These are phyloP conservation scores for Oligia strigilis DNA, from an alignment of 2,888 invertebrate genomes.

Conservation along the genomic window DNA sequence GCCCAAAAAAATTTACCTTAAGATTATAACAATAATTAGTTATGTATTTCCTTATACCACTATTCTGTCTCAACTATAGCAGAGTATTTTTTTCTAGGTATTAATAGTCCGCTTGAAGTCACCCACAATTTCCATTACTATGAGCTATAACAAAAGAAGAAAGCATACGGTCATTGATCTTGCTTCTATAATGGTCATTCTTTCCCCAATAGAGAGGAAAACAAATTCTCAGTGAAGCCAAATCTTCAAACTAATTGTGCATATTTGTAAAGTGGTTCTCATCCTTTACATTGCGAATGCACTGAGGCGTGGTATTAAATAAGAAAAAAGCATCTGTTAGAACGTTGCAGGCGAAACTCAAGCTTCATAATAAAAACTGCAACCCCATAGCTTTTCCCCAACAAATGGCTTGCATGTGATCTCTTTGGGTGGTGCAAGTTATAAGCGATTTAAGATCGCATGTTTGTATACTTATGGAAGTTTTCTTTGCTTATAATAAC, in stretches of 20 bases:
- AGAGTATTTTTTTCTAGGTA: too few relatives aligned
- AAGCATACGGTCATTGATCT: background rate
- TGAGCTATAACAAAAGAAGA: background rate
- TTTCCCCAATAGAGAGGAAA: background rate
- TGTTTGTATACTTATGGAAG: background rate
- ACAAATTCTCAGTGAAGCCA: background rate
- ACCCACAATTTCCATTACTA: background rate
- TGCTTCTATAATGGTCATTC: background rate
- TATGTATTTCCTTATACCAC: background rate
- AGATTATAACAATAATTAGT: background rate
- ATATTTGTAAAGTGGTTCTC: constrained; percentile 46
- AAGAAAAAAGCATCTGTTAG: constrained; percentile 70
- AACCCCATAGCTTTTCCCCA: constrained; percentile 80
- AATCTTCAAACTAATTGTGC: constrained; percentile 49
- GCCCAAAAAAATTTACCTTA: background rate
- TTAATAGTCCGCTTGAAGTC: background rate
- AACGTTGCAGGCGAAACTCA: constrained; percentile 72
- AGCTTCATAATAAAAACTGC: constrained; percentile 80
- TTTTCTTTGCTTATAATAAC: background rate
- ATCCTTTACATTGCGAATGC: constrained; percentile 31
- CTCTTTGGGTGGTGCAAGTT: constrained; percentile 69
- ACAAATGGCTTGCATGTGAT: constrained; percentile 85
- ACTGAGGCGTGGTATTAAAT: constrained; percentile 62
- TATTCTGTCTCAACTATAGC: background rate
- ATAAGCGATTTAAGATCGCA: constrained; percentile 33